These are phyloP conservation scores for Tromatobia lineatoria DNA, from an alignment of 2,888 invertebrate genomes.

Conservation along the genomic window DNA sequence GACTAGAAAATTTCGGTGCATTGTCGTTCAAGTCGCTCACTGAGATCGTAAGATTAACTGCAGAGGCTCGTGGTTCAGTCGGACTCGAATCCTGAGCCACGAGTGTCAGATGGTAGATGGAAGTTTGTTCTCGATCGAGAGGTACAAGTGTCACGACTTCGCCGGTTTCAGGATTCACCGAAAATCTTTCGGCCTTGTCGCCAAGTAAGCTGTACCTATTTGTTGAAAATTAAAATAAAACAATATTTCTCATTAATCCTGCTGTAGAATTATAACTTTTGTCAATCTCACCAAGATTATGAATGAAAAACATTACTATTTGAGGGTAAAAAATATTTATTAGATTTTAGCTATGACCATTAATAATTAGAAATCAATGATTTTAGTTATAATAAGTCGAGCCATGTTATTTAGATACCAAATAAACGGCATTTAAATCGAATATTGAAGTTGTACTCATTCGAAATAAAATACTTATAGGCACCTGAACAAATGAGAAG, in stretches of 20 bases:
- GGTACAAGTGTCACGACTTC: constrained; percentile 91
- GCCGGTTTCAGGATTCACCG: constrained; percentile 92
- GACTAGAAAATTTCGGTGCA: constrained; percentile 91
- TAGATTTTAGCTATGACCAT: no score
- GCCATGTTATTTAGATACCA: no score
- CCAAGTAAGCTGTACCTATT: constrained; percentile 92
- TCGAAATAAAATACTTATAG: no score
- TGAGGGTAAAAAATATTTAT: no score
- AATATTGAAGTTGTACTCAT: no score
- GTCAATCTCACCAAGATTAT: not conserved
- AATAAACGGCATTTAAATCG: no score
- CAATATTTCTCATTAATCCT: not conserved
- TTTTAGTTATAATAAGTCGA: no score
- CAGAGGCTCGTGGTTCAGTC: constrained; percentile 93
- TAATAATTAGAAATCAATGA: no score
- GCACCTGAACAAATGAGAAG: no score
- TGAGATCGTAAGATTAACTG: constrained; percentile 93
- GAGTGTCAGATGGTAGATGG: constrained; percentile 92
- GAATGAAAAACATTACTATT: no score
- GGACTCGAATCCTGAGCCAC: constrained; percentile 96
- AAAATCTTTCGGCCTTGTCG: constrained; percentile 93
- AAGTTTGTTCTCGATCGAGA: constrained; percentile 93
- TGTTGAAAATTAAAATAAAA: constrained; percentile 23
- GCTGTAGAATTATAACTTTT: not conserved
- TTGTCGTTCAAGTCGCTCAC: constrained; percentile 95